These are phyloP conservation scores for Drosophila nigricruria DNA, from an alignment of 2,888 invertebrate species.

Conservation along the genomic window DNA sequence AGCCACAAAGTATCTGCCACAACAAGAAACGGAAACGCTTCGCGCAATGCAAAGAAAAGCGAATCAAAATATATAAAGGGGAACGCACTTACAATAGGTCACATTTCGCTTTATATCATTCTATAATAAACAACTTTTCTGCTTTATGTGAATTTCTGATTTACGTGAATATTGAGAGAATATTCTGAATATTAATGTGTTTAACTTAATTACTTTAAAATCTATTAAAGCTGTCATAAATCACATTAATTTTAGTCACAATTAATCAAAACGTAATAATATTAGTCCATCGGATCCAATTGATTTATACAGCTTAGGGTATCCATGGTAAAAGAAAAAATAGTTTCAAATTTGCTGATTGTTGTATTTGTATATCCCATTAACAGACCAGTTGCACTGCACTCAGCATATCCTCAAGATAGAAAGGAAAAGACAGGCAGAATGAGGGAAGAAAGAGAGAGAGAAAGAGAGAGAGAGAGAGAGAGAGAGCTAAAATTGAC, in stretches of 20 bases:
- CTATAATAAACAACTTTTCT: no score
- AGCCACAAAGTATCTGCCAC: constrained; percentile 26
- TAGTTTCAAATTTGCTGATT: constrained; percentile 46
- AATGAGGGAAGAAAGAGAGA: background rate
- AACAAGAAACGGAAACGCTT: background rate
- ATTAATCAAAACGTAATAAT: background rate
- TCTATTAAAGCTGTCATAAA: background rate
- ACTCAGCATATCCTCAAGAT: background rate
- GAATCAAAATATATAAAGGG: background rate
- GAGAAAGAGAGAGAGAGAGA: background rate
- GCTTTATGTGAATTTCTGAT: no score
- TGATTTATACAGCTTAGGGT: constrained; percentile 13
- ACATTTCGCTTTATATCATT: background rate
- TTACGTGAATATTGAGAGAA: no score
- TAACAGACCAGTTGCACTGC: constrained; percentile 10
- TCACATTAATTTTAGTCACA: background rate
- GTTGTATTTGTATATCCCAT: constrained; percentile 19
- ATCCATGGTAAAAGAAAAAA: constrained; percentile 12
- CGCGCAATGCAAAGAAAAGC: background rate
- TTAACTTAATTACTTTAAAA: no score
- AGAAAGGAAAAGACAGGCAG: background rate
- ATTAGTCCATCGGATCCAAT: constrained; percentile 1
- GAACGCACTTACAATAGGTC: background rate
- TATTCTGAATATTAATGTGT: no score
- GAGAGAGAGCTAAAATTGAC: constrained; percentile 30